Conservation (phyloP, 1,140 invertebrate genomes). For the Leptopilina boulardi region DNA sequence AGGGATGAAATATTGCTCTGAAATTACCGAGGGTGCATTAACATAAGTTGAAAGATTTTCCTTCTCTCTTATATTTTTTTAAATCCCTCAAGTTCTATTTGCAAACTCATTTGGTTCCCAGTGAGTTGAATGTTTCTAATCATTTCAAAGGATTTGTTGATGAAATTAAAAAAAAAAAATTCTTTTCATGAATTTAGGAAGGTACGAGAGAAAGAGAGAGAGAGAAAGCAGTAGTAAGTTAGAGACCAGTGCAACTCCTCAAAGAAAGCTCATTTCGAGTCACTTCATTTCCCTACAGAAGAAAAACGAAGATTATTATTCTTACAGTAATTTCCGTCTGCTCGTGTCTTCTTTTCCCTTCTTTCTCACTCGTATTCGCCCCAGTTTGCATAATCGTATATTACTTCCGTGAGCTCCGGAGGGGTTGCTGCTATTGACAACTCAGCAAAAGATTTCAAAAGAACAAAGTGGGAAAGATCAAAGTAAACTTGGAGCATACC, state of each 20-base stretch:
- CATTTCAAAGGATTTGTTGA: neutral
- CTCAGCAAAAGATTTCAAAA: constrained; percentile 15
- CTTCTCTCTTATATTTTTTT: neutral
- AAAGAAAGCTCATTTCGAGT: constrained; percentile 26
- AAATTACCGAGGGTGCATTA: neutral
- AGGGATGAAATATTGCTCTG: neutral
- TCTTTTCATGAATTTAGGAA: constrained; percentile 1
- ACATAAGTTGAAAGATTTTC: neutral
- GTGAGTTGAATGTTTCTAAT: neutral
- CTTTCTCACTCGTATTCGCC: constrained; percentile 19
- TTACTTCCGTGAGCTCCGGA: constrained; percentile 24
- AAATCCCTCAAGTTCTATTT: neutral
- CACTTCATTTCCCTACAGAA: constrained; percentile 20
- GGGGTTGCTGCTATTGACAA: constrained; percentile 30
- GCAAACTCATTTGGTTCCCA: neutral
- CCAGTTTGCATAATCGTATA: constrained; percentile 30
- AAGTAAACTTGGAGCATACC: neutral
- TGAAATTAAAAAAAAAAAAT: neutral
- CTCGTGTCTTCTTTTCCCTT: constrained; percentile 15
- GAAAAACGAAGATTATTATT: constrained; percentile 33
- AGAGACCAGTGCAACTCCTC: neutral
- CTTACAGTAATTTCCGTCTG: constrained; percentile 22
- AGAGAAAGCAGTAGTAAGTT: neutral
- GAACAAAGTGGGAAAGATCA: constrained; percentile 31
- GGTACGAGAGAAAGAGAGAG: too few relatives aligned